Conservation (phyloP, 2,888 invertebrate genomes). For the Panorpa germanica region DNA sequence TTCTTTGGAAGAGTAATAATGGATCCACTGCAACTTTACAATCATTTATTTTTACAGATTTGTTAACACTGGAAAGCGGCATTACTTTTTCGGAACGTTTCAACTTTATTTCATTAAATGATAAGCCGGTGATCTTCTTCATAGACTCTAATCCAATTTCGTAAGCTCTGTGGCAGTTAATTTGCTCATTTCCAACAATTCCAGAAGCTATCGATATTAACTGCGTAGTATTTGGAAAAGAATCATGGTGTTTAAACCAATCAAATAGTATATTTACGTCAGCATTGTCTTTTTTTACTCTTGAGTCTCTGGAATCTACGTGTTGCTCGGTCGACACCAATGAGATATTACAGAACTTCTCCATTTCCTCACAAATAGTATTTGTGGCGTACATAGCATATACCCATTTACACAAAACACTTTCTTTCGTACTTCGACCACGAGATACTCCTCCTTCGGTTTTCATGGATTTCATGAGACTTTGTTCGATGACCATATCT, state of each 20-base stretch:
- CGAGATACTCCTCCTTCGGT: no score
- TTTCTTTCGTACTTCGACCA: no score
- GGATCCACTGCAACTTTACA: conserved; percentile 6
- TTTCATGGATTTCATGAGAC: no score
- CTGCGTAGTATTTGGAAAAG: conserved; percentile 13
- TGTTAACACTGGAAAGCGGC: conserved; percentile 13
- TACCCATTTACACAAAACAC: no score
- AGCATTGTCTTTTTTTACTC: conserved; percentile 15
- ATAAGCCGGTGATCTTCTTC: conserved; percentile 12
- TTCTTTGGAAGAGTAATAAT: conserved; percentile 13
- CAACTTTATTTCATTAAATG: no score
- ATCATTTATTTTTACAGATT: conserved; percentile 11
- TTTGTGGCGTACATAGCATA: no score
- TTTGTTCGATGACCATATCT: no score
- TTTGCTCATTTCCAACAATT: conserved; percentile 15
- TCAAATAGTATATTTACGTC: conserved; percentile 14
- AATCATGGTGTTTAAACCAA: conserved; percentile 13
- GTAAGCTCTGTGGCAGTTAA: conserved; percentile 13
- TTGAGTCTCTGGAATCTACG: conserved; percentile 18
- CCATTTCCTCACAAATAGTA: no score
- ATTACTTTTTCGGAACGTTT: no score
- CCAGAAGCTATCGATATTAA: conserved; percentile 14
- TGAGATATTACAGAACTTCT: conserved; percentile 13
- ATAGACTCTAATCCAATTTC: conserved; percentile 13
- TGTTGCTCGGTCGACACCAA: conserved; percentile 17